Evolutionary conservation across 2,113 vertebrate genomes (phyloP).

Genomic region (Equus quagga): DNA sequence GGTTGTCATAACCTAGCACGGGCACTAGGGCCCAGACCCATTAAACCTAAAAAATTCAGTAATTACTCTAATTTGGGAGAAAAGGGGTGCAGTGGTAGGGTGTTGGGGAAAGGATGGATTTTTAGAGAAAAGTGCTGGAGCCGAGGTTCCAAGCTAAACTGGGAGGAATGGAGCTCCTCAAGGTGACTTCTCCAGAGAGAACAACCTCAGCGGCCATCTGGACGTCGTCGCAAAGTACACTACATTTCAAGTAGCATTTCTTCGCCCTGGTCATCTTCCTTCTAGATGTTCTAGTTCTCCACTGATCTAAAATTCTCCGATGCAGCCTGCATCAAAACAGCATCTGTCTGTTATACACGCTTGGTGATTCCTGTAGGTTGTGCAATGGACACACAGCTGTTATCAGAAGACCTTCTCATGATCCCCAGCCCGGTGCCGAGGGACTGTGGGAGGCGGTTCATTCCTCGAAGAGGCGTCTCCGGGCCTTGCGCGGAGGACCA

Average conservation of each 20-base stretch:
- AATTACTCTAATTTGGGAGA: not conserved
- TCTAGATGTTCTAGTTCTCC: not conserved
- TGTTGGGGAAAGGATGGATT: not conserved
- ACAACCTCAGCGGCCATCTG: not conserved
- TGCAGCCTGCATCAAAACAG: not conserved
- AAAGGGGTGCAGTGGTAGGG: not conserved
- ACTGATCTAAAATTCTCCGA: not conserved
- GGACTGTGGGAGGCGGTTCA: not conserved
- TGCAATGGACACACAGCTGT: not conserved
- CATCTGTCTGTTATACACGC: not conserved
- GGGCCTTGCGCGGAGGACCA: not conserved
- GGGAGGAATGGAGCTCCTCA: not conserved
- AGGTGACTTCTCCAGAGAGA: not conserved
- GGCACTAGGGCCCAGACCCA: not conserved
- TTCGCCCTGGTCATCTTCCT: not conserved
- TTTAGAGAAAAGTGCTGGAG: conserved; percentile 29
- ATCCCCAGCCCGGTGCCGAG: not conserved
- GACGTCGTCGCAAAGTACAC: not conserved
- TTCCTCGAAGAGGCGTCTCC: conserved; percentile 14
- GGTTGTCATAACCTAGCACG: not conserved
- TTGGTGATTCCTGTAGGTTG: not conserved
- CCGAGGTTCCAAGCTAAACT: not conserved
- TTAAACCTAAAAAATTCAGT: not conserved
- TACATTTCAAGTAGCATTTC: not conserved
- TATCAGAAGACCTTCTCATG: not conserved